Conservation (phyloP, 1,140 invertebrate genomes). For the Leguminivora glycinivorella region DNA sequence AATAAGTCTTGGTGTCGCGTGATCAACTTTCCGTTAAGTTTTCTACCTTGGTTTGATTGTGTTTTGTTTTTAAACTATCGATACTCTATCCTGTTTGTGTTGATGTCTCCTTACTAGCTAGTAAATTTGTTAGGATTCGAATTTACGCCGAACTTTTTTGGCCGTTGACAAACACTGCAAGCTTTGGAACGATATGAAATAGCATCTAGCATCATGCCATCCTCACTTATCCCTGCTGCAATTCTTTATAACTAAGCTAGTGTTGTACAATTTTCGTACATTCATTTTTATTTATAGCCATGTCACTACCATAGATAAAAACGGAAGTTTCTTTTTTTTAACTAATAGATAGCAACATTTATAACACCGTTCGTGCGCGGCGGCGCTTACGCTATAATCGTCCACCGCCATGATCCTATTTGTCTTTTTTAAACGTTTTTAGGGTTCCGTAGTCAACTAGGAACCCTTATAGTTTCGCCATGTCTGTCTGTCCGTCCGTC, state of each 20-base stretch:
- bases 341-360: constrained; percentile 37
- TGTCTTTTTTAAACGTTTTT: constrained; percentile 43
- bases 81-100: neutral
- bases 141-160: neutral
- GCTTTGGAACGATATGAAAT: neutral
- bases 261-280: neutral
- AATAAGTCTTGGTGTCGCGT: constrained; percentile 30
- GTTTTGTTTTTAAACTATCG: constrained; percentile 18
- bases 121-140: constrained; percentile 5
- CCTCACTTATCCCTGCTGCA: neutral
- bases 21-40: constrained; percentile 32
- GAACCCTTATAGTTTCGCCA: no score
- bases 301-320: constrained; percentile 6
- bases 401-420: constrained; percentile 46
- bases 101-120: neutral
- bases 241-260: neutral
- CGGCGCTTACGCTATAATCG: constrained; percentile 50
- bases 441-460: no score
- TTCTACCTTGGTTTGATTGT: neutral
- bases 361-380: constrained; percentile 47
- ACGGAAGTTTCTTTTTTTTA: constrained; percentile 1
- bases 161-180: neutral
- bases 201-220: neutral
- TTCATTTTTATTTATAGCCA: constrained; percentile 6
- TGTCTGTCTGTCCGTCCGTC: no score